Evolutionary conservation across 2,113 vertebrate species (phyloP), one percentile per base, ranked within the genome.

Genomic region (Entelurus aequoreus): DNA sequence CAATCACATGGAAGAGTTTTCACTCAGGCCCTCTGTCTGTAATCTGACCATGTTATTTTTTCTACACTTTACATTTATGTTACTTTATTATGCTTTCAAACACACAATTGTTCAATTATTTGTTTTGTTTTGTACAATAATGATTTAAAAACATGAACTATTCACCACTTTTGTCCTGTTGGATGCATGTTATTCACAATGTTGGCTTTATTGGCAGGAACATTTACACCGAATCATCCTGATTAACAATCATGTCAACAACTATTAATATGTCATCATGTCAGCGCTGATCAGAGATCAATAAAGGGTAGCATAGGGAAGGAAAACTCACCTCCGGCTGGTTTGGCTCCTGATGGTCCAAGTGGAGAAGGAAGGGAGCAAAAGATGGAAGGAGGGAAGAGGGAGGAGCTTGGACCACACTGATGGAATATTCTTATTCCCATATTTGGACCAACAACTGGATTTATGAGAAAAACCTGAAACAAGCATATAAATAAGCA

Each of bases 1-100:
- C 71, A 77, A 81, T 81, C 66, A 72, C 40, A 68, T 36, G 38
- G 63, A 74, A 69, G 63, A 72, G 68, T 59, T 74, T 75, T 76
- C 67, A 75, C 67, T 72, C 53, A 46, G 64, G 74, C 65, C 51
- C 52, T 76, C 63, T 53, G 63, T 72, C 57, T 5, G 60, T 21
- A 68, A 69, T 58, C 21, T 64, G 64, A 75, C 59, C 73, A 65
- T 63, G 49, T 74, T 61, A 46, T 47, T 4, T 55, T 16, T 5
- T 1, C 1, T 19, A 21, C 53, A 38, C 6, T 49, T 49, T 16
- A 12, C 6, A 3, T 6, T 46, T 28, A 28, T 46, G 15, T 49
- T 38, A 37, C 35, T 38, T 9, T n/a, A 28, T 28, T 4, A 7
- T 35, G 11, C 35, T 53, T 53, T 11, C 19, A 35, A 35, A 11